Evolutionary conservation across 2,888 invertebrate species (phyloP).

Genomic region (Tipula vernalis): DNA sequence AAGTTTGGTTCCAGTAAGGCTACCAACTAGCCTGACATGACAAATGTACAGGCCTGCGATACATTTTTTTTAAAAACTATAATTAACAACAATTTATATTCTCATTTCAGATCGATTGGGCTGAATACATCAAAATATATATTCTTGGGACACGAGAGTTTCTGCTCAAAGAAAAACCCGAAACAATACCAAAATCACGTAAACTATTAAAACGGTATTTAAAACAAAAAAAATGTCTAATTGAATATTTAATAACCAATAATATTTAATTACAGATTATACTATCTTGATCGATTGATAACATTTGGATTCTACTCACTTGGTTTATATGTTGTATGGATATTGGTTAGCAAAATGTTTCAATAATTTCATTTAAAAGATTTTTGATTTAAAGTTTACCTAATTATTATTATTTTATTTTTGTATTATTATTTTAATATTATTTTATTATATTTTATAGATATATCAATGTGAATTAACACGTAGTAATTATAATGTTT

Average conservation of each 20-base stretch:
- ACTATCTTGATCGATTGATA: conserved; percentile 38
- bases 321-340: conserved; percentile 31
- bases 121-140: conserved; percentile 53
- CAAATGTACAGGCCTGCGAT: too few relatives aligned
- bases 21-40: too few relatives aligned
- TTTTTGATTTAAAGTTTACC: too few relatives aligned
- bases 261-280: conserved; percentile 34
- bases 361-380: neutral
- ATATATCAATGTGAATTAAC: neutral
- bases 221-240: neutral
- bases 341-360: neutral
- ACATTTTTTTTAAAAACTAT: too few relatives aligned
- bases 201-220: conserved; percentile 22
- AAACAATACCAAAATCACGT: conserved; percentile 58
- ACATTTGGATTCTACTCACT: conserved; percentile 25
- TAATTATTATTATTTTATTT: neutral
- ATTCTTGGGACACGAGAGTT: conserved; percentile 73
- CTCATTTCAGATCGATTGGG: conserved; percentile 40
- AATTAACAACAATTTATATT: too few relatives aligned
- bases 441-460: neutral
- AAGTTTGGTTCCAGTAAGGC: too few relatives aligned
- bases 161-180: conserved; percentile 70
- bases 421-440: neutral
- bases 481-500: neutral
- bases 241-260: neutral